Conservation (phyloP, 2,888 invertebrate species). For the Epicampocera succincta region DNA sequence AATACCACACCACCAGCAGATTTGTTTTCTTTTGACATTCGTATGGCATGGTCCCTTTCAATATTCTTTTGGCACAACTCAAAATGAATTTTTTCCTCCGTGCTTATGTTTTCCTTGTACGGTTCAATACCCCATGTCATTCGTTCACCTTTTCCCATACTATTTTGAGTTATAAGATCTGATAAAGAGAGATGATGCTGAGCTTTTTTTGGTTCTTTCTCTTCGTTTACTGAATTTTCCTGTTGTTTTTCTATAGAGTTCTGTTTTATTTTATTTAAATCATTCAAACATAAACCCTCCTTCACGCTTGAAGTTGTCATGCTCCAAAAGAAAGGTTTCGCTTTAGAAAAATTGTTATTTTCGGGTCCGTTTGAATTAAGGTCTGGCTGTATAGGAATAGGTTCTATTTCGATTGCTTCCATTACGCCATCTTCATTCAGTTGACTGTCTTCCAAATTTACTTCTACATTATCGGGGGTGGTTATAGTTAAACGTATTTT, state of each 20-base stretch:
- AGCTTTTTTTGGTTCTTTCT: constrained; percentile 70
- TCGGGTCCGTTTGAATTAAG: constrained; percentile 6
- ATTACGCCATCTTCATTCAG: constrained; percentile 75
- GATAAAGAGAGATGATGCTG: constrained; percentile 78
- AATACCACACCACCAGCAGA: constrained; percentile 84
- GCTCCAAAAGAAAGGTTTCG: constrained; percentile 78
- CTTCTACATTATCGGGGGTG: constrained; percentile 80
- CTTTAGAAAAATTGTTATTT: constrained; percentile 50
- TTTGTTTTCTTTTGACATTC: constrained; percentile 68
- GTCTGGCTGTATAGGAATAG: constrained; percentile 56
- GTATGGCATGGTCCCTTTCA: constrained; percentile 75
- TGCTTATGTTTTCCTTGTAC: constrained; percentile 78
- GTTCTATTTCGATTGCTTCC: constrained; percentile 79
- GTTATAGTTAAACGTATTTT: constrained; percentile 79
- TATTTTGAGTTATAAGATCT: constrained; percentile 80
- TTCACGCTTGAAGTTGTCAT: constrained; percentile 77
- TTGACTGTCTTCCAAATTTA: constrained; percentile 76
- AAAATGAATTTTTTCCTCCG: constrained; percentile 79
- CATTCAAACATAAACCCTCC: constrained; percentile 78
- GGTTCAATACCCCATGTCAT: constrained; percentile 81
- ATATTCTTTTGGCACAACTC: constrained; percentile 76
- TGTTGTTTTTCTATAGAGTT: constrained; percentile 26
- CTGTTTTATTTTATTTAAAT: constrained; percentile 68
- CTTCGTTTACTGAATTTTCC: constrained; percentile 6
- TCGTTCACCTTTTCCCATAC: constrained; percentile 79